Conservation (phyloP, 2,888 invertebrate genomes). For the Sminthurinus aureus region DNA sequence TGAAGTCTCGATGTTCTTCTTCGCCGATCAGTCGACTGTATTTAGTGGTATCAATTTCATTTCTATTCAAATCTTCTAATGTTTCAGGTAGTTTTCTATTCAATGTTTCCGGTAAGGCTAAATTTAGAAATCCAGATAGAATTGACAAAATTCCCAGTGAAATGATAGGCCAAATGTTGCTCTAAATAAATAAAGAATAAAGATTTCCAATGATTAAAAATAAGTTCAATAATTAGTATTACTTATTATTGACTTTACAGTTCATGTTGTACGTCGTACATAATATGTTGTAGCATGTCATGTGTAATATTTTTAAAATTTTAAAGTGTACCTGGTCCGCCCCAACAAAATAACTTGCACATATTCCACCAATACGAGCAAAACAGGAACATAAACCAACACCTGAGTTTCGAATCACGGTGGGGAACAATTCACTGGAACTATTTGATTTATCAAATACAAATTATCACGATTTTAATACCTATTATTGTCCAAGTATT, state of each 20-base stretch:
- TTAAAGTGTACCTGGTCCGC: conserved; percentile 45
- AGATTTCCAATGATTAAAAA: not conserved
- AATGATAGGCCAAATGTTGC: conserved; percentile 39
- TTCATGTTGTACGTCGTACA: too few species aligned
- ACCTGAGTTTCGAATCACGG: conserved; percentile 64
- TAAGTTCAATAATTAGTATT: too few species aligned
- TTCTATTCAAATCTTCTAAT: conserved; percentile 56
- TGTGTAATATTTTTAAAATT: too few species aligned
- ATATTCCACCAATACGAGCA: conserved; percentile 61
- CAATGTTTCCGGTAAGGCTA: conserved; percentile 60
- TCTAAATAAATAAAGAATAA: not conserved
- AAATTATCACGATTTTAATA: too few species aligned
- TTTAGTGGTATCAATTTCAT: not conserved
- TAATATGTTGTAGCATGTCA: too few species aligned
- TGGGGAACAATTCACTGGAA: conserved; percentile 65
- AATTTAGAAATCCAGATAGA: conserved; percentile 59
- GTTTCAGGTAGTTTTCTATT: conserved; percentile 60
- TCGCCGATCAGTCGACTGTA: conserved; percentile 13
- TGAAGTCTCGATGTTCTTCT: not conserved
- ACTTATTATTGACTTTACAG: too few species aligned
- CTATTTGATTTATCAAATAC: too few species aligned
- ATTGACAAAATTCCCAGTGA: conserved; percentile 56
- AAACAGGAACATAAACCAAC: conserved; percentile 61
- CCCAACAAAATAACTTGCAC: conserved; percentile 59
- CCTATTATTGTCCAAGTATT: too few species aligned